phyloP scores from a whole-genome alignment of 2,113 vertebrate genomes.

The Anhinga rufa region DNA sequence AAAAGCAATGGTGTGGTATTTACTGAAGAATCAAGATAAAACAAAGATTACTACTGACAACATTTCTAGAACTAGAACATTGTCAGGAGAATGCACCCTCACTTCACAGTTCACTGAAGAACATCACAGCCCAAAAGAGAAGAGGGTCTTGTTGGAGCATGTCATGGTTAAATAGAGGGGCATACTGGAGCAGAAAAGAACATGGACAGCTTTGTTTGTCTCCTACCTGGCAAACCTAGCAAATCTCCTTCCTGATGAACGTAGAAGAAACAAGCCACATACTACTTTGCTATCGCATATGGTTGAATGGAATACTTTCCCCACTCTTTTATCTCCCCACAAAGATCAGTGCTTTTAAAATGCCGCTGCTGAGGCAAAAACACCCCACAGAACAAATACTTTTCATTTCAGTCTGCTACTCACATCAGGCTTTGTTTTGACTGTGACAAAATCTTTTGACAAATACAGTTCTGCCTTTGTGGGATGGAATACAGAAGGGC shows the following conservation, averaged over 20 bases:
- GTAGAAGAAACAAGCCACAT: background rate
- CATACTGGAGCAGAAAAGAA: background rate
- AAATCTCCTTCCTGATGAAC: background rate
- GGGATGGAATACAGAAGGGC: background rate
- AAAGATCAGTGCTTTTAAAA: background rate
- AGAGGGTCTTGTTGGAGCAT: background rate
- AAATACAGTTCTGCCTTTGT: background rate
- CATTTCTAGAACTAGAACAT: background rate
- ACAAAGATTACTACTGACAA: background rate
- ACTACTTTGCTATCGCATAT: rapidly evolving
- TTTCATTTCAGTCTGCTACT: background rate
- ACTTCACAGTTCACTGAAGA: background rate
- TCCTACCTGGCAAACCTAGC: background rate
- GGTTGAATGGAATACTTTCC: background rate
- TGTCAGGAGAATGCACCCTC: background rate
- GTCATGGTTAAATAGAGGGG: background rate
- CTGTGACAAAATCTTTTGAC: background rate
- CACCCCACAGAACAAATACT: background rate
- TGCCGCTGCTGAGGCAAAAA: background rate
- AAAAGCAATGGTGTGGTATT: background rate
- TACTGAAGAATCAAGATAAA: background rate
- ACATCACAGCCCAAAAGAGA: background rate
- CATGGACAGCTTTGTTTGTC: background rate
- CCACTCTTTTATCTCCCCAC: background rate
- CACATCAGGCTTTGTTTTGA: background rate